Base-by-base conservation (phyloP, 2,888 invertebrate genomes). In the Hermodice carunculata region DNA sequence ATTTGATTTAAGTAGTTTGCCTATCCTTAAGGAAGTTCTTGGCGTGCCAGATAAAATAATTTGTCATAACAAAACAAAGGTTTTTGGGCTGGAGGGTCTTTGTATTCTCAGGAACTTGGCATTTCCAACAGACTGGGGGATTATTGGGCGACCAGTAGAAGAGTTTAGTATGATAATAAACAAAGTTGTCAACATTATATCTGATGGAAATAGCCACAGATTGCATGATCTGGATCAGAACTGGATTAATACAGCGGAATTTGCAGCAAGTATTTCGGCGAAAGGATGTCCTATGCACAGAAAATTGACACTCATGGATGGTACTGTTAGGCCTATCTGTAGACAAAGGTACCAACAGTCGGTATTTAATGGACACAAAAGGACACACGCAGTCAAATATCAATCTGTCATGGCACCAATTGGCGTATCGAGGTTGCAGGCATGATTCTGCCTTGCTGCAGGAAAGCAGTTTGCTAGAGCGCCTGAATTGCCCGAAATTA, bases 401-500 rank as follows among this genome's bases (percentile, higher is more conserved):
- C 71, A 72, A 29, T 58, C 57, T 14, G 43, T 70, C 17, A 34
- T 44, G 19, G 17, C 61, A 42, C 66, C 61, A 51, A 63, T 56
- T 49, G 67, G 67, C 4, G n/a, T 73, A 42, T 64, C 64, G 59
- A 49, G 68, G 69, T 19, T 29, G 42, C 22, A 40, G 61, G 19
- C 69, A 68, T 37, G 68, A 70, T 65, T 24, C 57, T n/a, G n/a
- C n/a, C 46, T 40, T 70, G 14, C 32, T 70, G 22, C 14, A 14
- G 24, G 62, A 54, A 24, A 69, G 63, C 29, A 14, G 26, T 17
- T n/a, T 64, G 17, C 52, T 64, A n/a, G 31, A 40, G 19, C 19
- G 19, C 8, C 8, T 46, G 11, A 14, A 46, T 8, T 8, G 19
- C 8, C 8, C 22, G 8, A 22, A 19, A 46, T 8, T 8, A n/a